Percentiles rank a stretch among this genome's conserved stretches.
phyloP scores from a whole-genome alignment of 2,797 vertebrate species.

The Sphaeramia orbicularis region DNA sequence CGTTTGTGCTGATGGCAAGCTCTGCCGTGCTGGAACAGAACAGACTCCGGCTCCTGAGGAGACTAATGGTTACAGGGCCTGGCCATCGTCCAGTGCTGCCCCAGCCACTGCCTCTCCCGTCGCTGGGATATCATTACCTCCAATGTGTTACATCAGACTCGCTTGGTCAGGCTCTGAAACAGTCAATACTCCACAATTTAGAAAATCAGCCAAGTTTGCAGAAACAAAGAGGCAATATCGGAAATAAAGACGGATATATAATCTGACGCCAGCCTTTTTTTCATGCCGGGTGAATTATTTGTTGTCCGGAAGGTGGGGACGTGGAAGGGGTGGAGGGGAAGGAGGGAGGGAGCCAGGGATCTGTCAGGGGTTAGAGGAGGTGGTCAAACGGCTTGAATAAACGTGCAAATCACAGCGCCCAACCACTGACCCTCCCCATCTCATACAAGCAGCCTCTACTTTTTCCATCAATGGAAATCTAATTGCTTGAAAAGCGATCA shows the following conservation, averaged over 20 bases:
- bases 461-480: conserved; percentile 83
- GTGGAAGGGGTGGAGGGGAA: conserved; percentile 17
- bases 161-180: conserved; percentile 81
- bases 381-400: conserved; percentile 74
- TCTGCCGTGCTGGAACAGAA: conserved; percentile 55
- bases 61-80: conserved; percentile 80
- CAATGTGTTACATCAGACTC: conserved; percentile 82
- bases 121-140: conserved; percentile 82
- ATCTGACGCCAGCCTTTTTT: conserved; percentile 80
- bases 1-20: conserved; percentile 64
- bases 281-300: conserved; percentile 78
- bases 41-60: conserved; percentile 68
- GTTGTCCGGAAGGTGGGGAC: conserved; percentile 73
- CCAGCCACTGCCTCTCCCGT: conserved; percentile 68
- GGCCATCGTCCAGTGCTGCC: conserved; percentile 77
- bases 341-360: conserved; percentile 54
- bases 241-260: conserved; percentile 86
- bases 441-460: conserved; percentile 75
- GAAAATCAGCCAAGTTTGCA: conserved; percentile 88
- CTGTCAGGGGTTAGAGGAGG: conserved; percentile 74
- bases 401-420: conserved; percentile 76
- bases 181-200: conserved; percentile 87
- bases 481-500: conserved; percentile 83
- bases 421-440: conserved; percentile 78
- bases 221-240: conserved; percentile 85